A percentile compares a stretch with the other conserved stretches of the same genome.
These are phyloP conservation scores for Myripristis jacobus DNA, from an alignment of 2,797 vertebrate genomes.

Conservation along the genomic window DNA sequence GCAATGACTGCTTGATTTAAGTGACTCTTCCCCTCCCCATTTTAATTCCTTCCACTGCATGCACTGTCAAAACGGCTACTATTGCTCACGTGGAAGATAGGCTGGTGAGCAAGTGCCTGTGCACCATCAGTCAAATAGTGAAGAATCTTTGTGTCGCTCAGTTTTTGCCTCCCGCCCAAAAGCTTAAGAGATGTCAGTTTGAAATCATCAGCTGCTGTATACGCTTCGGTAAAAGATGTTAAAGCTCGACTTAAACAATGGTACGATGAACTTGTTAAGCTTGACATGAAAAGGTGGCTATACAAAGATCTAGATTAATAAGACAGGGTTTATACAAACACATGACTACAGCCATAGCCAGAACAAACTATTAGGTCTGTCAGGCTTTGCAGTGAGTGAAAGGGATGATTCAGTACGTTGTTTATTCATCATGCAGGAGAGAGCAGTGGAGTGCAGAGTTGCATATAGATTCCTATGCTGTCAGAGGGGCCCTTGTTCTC, in stretches of 20 bases:
- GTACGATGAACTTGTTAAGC: slow-evolving; percentile 15
- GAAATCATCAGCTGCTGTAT: not conserved
- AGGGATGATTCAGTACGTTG: slow-evolving; percentile 77
- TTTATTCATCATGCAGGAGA: slow-evolving; percentile 75
- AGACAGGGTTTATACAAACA: slow-evolving; percentile 56
- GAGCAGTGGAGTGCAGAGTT: slow-evolving; percentile 71
- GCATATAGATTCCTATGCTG: slow-evolving; percentile 77
- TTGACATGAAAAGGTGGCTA: slow-evolving; percentile 19
- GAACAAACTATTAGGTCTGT: slow-evolving; percentile 69
- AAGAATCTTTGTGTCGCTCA: slow-evolving; percentile 10
- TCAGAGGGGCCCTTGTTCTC: slow-evolving; percentile 77
- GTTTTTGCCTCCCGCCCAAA: not conserved
- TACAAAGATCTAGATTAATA: slow-evolving; percentile 32
- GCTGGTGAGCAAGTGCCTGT: slow-evolving; percentile 10
- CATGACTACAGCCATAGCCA: slow-evolving; percentile 57
- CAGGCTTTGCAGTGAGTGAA: slow-evolving; percentile 72
- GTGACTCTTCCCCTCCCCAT: not conserved
- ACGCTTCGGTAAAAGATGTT: slow-evolving; percentile 1
- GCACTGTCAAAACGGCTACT: slow-evolving; percentile 27
- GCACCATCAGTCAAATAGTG: slow-evolving; percentile 8
- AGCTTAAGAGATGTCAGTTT: not conserved
- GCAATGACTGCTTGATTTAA: slow-evolving; percentile 26
- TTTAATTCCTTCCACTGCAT: slow-evolving; percentile 19
- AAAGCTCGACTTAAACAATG: slow-evolving; percentile 13
- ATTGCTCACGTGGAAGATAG: slow-evolving; percentile 14